phyloP scores from a whole-genome alignment of 2,888 invertebrate species.

The Tribolium freemani region DNA sequence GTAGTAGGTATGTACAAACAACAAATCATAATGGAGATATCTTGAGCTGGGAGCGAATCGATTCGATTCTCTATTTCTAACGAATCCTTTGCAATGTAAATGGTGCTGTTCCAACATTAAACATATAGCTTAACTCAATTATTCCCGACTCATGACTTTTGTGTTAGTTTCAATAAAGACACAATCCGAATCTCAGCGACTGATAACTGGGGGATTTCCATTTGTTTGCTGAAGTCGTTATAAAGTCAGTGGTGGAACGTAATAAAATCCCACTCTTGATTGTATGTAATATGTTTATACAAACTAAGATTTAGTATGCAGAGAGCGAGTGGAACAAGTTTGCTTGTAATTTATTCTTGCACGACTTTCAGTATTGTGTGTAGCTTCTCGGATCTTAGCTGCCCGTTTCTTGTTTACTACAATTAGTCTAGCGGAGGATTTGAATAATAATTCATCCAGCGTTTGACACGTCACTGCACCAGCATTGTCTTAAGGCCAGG shows the following conservation, averaged over 20 bases:
- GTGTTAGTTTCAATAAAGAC: slow-evolving; percentile 46
- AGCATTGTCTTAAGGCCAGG: slow-evolving; percentile 49
- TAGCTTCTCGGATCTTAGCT: slow-evolving; percentile 53
- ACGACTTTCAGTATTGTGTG: slow-evolving; percentile 60
- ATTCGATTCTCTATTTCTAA: slow-evolving; percentile 1
- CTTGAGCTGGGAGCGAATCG: too few species aligned
- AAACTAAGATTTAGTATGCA: slow-evolving; percentile 65
- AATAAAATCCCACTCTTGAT: slow-evolving; percentile 62
- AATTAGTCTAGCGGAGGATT: slow-evolving; percentile 64
- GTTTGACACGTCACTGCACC: slow-evolving; percentile 62
- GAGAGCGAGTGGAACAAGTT: slow-evolving; percentile 61
- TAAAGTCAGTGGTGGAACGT: slow-evolving; percentile 60
- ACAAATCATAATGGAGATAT: too few species aligned
- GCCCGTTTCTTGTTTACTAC: slow-evolving; percentile 65
- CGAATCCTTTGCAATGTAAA: slow-evolving; percentile 40
- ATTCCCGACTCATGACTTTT: slow-evolving; percentile 37
- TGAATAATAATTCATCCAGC: slow-evolving; percentile 64
- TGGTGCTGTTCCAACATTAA: slow-evolving; percentile 22
- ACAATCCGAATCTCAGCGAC: slow-evolving; percentile 41
- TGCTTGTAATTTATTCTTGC: slow-evolving; percentile 64
- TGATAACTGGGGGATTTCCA: slow-evolving; percentile 53
- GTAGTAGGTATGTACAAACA: too few species aligned
- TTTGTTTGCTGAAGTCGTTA: slow-evolving; percentile 60
- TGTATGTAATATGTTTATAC: slow-evolving; percentile 66
- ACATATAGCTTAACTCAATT: slow-evolving; percentile 44